Base-by-base conservation (phyloP, 2,797 vertebrate species). In the Gobionotothen gibberifrons region DNA sequence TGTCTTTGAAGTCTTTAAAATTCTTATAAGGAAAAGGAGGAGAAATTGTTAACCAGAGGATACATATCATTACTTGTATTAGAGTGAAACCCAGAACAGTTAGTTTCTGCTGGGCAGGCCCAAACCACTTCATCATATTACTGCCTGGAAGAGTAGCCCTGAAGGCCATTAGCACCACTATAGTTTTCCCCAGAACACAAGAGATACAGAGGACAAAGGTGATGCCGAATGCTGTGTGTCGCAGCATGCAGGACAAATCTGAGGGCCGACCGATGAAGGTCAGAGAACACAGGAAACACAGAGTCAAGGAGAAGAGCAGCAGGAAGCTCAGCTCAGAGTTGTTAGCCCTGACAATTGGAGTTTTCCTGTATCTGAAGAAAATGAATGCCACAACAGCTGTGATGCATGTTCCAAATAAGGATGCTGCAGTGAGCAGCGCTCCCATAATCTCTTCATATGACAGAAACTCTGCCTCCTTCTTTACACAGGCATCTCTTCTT, bases 251-350 rank as follows among this genome's bases (percentile, higher is more conserved):
- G 78, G 90, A 92, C 90, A 92, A 94, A 9, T 87, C 77, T 40
- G 90, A 85, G 36, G 91, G 91, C 60, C 78, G 87, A 13, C 80
- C 85, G 1, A 91, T 90, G 82, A 93, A 90, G 53, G 90, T 90
- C 67, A 93, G 79, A 56, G 93, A 89, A 39, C 84, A 93, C 42
- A 92, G 77, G 78, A 90, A 92, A 49, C 91, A 94, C 60, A 91
- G 82, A 39, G 32, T 32, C 69, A 94, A 40, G 8, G 93, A 95
- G 81, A 94, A 93, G 48, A 95, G 92, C 67, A 95, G 78, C 86
- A 92, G 44, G 82, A 94, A 95, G 67, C 94, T 94, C 55, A 94
- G 81, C 64, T 94, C 93, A 8, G 92, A 93, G 81, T 94, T 94
- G 72, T 93, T 94, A 42, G 92, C 93, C 67, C 86, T 68, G 48